Conservation (phyloP, 2,113 vertebrate genomes). For the Conger conger region DNA sequence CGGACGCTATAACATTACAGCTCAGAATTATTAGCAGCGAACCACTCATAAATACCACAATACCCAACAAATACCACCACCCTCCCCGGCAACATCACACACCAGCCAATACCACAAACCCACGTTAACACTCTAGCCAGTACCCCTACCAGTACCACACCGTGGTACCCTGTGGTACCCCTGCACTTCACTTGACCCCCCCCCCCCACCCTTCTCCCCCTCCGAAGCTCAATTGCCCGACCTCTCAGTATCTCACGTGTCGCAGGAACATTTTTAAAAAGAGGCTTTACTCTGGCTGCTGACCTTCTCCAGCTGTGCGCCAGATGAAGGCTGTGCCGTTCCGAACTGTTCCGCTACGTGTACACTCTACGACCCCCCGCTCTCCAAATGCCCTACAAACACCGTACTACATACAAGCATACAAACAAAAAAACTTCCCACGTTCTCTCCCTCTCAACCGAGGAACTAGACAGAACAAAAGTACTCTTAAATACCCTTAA, state of each 20-base stretch:
- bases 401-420: slow-evolving; percentile 33
- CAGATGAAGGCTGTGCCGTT: slow-evolving; percentile 54
- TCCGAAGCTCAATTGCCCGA: too few species aligned
- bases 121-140: too few species aligned
- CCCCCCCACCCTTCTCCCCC: too few species aligned
- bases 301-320: slow-evolving; percentile 54
- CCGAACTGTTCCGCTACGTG: slow-evolving; percentile 38
- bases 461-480: neutral
- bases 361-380: neutral
- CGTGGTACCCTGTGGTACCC: too few species aligned
- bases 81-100: neutral
- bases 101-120: too few species aligned
- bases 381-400: slow-evolving; percentile 14
- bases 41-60: neutral
- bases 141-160: too few species aligned
- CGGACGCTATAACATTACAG: neutral
- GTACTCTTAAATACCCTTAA: neutral
- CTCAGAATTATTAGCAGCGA: neutral
- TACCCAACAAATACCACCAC: neutral
- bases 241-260: slow-evolving; percentile 31
- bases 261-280: slow-evolving; percentile 45
- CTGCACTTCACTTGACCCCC: too few species aligned
- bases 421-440: slow-evolving; percentile 15
- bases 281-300: slow-evolving; percentile 46
- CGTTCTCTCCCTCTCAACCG: neutral